Evolutionary conservation across 2,797 vertebrate genomes (phyloP).

Genomic region (Simalia tracyae): DNA sequence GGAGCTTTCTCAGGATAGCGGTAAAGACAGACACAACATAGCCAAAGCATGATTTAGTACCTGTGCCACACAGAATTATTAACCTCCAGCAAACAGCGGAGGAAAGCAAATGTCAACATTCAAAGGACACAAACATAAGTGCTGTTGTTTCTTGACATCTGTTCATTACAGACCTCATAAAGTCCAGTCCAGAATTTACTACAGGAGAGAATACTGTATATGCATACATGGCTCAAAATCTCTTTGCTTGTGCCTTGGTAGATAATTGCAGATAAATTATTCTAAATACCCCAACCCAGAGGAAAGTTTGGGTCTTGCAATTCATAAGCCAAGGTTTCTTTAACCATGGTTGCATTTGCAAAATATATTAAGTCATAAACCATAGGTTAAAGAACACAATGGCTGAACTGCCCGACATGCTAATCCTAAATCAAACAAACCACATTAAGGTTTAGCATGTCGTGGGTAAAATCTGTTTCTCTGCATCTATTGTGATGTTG

Average conservation of each 20-base stretch:
- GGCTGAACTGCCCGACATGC: not conserved
- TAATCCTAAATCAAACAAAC: not conserved
- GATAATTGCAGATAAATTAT: not conserved
- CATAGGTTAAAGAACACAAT: not conserved
- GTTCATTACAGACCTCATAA: slow-evolving; percentile 23
- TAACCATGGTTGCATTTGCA: not conserved
- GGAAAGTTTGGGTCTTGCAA: not conserved
- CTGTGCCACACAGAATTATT: slow-evolving; percentile 62
- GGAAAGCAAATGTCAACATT: slow-evolving; percentile 55
- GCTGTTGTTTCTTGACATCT: slow-evolving; percentile 39
- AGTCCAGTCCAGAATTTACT: slow-evolving; percentile 18
- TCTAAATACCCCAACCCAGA: not conserved
- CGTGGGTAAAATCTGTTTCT: not conserved
- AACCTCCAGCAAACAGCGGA: slow-evolving; percentile 61
- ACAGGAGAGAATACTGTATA: not conserved
- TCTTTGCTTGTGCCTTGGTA: slow-evolving; percentile 5
- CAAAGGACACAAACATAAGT: slow-evolving; percentile 55
- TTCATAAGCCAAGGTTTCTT: not conserved
- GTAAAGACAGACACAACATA: slow-evolving; percentile 37
- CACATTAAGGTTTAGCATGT: not conserved
- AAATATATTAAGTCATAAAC: not conserved
- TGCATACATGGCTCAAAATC: not conserved
- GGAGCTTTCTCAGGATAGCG: slow-evolving; percentile 30
- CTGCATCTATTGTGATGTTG: not conserved
- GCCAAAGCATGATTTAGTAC: slow-evolving; percentile 49